Evolutionary conservation across 2,888 invertebrate species (phyloP), one percentile per base, ranked within the genome.

Genomic region (Ceraclea dissimilis): DNA sequence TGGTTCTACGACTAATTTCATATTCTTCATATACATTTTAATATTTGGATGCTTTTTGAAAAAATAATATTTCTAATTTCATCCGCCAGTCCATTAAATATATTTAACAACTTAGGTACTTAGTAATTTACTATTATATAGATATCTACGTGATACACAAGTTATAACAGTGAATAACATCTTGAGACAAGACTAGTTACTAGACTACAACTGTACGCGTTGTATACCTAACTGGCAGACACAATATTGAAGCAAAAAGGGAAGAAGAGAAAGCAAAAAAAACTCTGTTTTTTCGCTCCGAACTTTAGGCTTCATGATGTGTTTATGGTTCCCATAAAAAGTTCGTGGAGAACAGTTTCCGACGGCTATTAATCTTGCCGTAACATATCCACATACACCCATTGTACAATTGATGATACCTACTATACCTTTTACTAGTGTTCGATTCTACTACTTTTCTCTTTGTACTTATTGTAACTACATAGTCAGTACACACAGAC

Each of bases 271-370:
- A 39, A 4, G 13, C 4, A 39, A 39, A 39, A 39, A 39, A n/a
- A 13, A 13, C 6, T 4, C 2, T 39, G 5, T 39, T 39, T 39
- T 39, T 39, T 39, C 31, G 2, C 16, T 16, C 8, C 8, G 13
- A 39, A 39, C 39, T 39, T 39, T 39, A 39, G 39, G 39, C 39
- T 39, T 39, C 39, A 39, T 39, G 39, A 39, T 39, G 39, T 39
- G 39, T 39, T 39, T 39, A 39, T 39, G 39, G 39, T 8, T 39
- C 39, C 39, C 39, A 39, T 39, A 39, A 39, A 39, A 39, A 39
- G 39, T 39, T 39, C 39, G 39, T 39, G 16, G 39, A 39, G 39
- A 39, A 39, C 39, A 39, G 39, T 39, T 39, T 39, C 39, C 39
- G 39, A 39, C 39, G 39, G 39, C 39, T 39, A 39, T 39, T 39